Evolutionary conservation across 2,113 vertebrate species (phyloP).

Genomic region (Muntiacus muntjak): DNA sequence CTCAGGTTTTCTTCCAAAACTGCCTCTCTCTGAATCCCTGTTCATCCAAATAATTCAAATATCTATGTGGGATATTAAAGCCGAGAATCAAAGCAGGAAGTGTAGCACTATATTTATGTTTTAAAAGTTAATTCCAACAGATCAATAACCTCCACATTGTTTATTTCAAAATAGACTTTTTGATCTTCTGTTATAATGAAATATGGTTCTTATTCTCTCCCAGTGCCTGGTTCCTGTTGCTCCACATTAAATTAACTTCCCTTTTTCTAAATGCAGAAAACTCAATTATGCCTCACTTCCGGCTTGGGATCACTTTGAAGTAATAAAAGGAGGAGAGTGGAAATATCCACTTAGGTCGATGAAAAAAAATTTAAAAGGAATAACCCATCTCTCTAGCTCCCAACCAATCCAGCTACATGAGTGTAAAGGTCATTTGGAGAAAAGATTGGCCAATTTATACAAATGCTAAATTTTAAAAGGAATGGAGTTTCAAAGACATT

Average conservation of each 20-base stretch:
- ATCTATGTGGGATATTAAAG: background rate
- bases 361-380: background rate
- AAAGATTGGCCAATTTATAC: background rate
- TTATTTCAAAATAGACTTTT: conserved; percentile 13
- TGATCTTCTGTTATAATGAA: background rate
- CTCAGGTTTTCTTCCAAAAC: background rate
- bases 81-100: background rate
- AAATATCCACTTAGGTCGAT: conserved; percentile 32
- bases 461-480: background rate
- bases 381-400: background rate
- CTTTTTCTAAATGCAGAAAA: conserved; percentile 22
- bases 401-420: background rate
- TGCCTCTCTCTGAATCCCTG: background rate
- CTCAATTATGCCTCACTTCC: conserved; percentile 35
- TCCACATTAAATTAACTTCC: background rate
- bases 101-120: background rate
- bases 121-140: background rate
- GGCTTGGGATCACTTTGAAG: conserved; percentile 23
- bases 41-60: background rate
- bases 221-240: background rate
- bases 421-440: conserved; percentile 10
- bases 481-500: background rate
- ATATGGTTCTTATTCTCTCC: background rate
- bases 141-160: background rate
- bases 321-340: background rate